Evolutionary conservation across 2,113 vertebrate genomes (phyloP).

Genomic region (Corythornis madagascariensis): DNA sequence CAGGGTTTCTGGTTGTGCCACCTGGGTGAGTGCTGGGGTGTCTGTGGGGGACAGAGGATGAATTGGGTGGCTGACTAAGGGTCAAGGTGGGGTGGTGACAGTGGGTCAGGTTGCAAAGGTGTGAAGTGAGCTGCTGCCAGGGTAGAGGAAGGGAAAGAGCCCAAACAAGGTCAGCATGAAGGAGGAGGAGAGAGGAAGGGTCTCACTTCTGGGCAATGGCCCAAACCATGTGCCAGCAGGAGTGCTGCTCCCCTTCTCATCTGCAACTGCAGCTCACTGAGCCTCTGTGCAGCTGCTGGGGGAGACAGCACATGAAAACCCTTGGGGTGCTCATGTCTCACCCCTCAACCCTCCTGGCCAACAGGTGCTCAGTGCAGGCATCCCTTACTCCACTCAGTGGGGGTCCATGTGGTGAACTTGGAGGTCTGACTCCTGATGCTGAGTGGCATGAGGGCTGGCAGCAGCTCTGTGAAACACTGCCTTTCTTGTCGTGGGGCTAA

Average conservation of each 20-base stretch:
- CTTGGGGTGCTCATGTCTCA: rapidly evolving
- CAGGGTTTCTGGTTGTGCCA: background rate
- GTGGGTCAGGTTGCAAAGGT: background rate
- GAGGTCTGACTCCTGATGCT: rapidly evolving
- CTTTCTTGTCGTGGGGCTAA: constrained; percentile 5
- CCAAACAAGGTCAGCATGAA: background rate
- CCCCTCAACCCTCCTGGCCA: background rate
- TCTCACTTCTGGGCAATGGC: background rate
- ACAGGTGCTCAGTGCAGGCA: rapidly evolving
- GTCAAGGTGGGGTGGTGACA: rapidly evolving
- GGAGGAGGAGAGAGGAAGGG: background rate
- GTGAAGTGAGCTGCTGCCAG: background rate
- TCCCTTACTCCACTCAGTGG: rapidly evolving
- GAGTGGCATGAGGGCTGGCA: background rate
- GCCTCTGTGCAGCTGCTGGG: rapidly evolving
- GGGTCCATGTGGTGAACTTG: background rate
- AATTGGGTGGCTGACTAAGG: background rate
- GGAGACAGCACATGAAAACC: rapidly evolving
- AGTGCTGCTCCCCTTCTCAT: background rate
- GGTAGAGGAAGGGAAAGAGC: background rate
- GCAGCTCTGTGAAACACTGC: background rate
- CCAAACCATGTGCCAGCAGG: background rate
- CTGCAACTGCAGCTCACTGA: rapidly evolving
- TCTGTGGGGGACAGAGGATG: rapidly evolving
- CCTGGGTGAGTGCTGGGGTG: background rate